Evolutionary conservation across 2,888 invertebrate species (phyloP), one percentile per base, ranked within the genome.

Genomic region (Nasonia oneida): DNA sequence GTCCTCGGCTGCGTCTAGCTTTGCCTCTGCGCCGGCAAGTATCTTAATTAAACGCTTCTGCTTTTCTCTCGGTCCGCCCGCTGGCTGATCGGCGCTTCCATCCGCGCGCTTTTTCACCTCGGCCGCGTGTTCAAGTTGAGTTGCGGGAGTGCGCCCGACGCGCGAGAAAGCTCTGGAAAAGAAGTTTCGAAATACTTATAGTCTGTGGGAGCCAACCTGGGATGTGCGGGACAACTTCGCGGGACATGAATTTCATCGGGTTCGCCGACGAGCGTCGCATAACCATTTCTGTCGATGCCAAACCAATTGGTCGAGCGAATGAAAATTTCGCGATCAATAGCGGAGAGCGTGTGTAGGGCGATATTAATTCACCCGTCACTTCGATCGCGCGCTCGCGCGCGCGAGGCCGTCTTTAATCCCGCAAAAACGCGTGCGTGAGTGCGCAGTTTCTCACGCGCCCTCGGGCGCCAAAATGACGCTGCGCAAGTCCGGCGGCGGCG

Each of bases 391-490:
- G 57, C 57, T 23, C 23, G 23, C 23, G 23, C 23, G 23, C 23
- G n/a, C 5, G n/a, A 8, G 33, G 8, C 23, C n/a, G 39, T 2
- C 47, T 42, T 73, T 23, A 47, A 73, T 73, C 42, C 73, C 8
- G 47, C 29, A 47, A 73, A 47, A 73, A 73, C 47, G 47, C 23
- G 14, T n/a, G 10, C 47, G 47, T 73, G 73, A 73, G 29, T 14
- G 47, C 4, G 73, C 73, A 42, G 47, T 73, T 73, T 73, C 73
- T 73, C 73, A n/a, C 3, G 29, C 73, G 42, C 23, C 47, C 42
- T 39, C 73, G 73, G 39, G 23, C 12, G 73, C 73, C 23, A 73
- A 73, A 73, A 23, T 73, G 73, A 73, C 73, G 73, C 42, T 47
- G 73, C 73, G 42, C 47, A 73, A 73, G 73, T 47, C 42, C 23